These are phyloP conservation scores for Brachionichthys hirsutus DNA, from an alignment of 2,113 vertebrate genomes.

Conservation along the genomic window DNA sequence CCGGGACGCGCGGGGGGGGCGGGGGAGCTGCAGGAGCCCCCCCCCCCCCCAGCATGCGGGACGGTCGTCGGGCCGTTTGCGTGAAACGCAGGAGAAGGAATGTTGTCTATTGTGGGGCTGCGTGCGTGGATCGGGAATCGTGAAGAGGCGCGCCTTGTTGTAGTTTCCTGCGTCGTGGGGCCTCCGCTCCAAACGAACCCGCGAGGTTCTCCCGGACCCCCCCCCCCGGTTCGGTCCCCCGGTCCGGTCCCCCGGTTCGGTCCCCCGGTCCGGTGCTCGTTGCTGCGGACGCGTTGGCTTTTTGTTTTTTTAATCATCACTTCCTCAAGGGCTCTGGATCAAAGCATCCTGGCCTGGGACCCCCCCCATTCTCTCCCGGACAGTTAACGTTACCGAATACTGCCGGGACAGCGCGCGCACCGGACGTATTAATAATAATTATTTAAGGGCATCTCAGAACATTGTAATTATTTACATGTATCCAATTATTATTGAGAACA, in stretches of 20 bases:
- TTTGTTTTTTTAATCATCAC: neutral
- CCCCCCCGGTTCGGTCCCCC: neutral
- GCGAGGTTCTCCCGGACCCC: neutral
- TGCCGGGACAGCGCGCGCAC: no score
- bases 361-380: neutral
- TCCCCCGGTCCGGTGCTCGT: no score
- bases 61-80: slow-evolving; percentile 42
- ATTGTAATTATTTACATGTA: no score
- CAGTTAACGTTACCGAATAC: no score
- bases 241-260: no score
- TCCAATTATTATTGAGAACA: no score
- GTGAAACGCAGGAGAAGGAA: slow-evolving; percentile 44
- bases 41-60: no score
- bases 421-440: no score
- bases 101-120: no score
- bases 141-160: slow-evolving; percentile 75
- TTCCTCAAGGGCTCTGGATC: slow-evolving; percentile 5
- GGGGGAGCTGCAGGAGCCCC: neutral
- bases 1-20: neutral
- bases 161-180: slow-evolving; percentile 74
- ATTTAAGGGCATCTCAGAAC: no score
- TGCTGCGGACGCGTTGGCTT: neutral
- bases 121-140: slow-evolving; percentile 64
- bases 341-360: neutral
- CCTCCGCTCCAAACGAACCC: slow-evolving; percentile 47